Evolutionary conservation across 2,113 vertebrate genomes (phyloP).

Genomic region (Chamaetylas fuelleborni): DNA sequence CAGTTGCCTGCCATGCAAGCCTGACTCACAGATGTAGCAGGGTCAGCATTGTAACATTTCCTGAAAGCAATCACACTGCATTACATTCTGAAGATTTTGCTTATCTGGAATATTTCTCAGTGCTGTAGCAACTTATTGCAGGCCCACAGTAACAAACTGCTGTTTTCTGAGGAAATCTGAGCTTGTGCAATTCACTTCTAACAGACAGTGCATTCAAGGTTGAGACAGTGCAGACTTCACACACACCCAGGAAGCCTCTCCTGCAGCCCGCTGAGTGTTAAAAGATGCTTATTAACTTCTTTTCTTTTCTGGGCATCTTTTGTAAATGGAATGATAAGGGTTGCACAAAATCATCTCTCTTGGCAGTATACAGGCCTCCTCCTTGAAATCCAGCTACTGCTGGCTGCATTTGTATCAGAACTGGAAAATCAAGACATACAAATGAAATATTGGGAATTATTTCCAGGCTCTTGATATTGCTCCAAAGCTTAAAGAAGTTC

Average conservation of each 20-base stretch:
- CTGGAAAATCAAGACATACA: slow-evolving; percentile 29
- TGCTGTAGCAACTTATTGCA: slow-evolving; percentile 48
- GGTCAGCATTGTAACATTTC: neutral
- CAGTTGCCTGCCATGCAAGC: neutral
- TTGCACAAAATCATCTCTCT: neutral
- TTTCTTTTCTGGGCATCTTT: neutral
- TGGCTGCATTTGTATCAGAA: neutral
- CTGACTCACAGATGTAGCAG: neutral
- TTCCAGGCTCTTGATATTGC: slow-evolving; percentile 14
- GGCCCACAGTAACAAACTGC: slow-evolving; percentile 21
- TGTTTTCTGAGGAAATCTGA: slow-evolving; percentile 61
- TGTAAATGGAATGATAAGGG: neutral
- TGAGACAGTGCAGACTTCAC: slow-evolving; percentile 40
- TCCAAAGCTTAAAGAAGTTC: slow-evolving; percentile 8
- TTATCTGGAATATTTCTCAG: slow-evolving; percentile 58
- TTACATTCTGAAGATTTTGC: slow-evolving; percentile 48
- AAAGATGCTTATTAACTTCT: neutral
- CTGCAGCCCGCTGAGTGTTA: neutral
- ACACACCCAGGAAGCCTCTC: neutral
- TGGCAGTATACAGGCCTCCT: neutral
- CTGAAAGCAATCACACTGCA: slow-evolving; percentile 29
- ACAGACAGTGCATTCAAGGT: slow-evolving; percentile 48
- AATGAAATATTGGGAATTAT: neutral
- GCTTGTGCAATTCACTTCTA: slow-evolving; percentile 57
- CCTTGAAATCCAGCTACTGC: slow-evolving; percentile 18